Percentiles rank a stretch among this genome's conserved stretches.
Evolutionary conservation across 2,797 vertebrate genomes (phyloP).

Genomic region (Vipera latastei): DNA sequence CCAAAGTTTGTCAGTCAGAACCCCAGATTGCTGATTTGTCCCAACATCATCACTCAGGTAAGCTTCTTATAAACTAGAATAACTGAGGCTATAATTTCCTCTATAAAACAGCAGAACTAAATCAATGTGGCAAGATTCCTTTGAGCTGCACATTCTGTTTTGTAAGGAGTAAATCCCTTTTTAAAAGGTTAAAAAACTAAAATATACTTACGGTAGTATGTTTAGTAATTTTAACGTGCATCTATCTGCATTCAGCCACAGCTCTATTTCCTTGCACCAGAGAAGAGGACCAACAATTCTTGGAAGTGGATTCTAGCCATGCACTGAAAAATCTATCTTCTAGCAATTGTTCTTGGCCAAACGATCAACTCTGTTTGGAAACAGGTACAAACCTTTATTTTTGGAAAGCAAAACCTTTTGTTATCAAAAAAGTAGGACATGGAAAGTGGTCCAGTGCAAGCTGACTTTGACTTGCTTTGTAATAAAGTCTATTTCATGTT

Average conservation of each 20-base stretch:
- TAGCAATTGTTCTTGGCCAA: not conserved
- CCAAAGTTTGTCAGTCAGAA: not conserved
- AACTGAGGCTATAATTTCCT: not conserved
- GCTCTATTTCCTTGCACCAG: not conserved
- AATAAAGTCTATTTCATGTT: not conserved
- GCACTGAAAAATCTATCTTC: not conserved
- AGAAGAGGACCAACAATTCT: not conserved
- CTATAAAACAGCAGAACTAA: not conserved
- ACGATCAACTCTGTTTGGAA: not conserved
- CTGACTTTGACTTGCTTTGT: not conserved
- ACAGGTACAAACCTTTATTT: not conserved
- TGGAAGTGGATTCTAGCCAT: not conserved
- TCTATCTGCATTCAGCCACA: not conserved
- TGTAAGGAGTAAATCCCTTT: not conserved
- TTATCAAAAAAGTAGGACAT: not conserved
- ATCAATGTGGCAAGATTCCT: not conserved
- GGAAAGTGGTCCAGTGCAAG: not conserved
- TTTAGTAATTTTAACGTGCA: not conserved
- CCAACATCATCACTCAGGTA: constrained; percentile 12
- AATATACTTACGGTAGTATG: not conserved
- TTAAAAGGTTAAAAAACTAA: not conserved
- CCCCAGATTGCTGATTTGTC: not conserved
- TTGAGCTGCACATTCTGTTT: not conserved
- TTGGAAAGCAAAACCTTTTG: not conserved
- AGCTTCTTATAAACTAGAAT: not conserved